These are phyloP conservation scores for Aethes cnicana DNA, from an alignment of 2,888 invertebrate species.

Conservation along the genomic window DNA sequence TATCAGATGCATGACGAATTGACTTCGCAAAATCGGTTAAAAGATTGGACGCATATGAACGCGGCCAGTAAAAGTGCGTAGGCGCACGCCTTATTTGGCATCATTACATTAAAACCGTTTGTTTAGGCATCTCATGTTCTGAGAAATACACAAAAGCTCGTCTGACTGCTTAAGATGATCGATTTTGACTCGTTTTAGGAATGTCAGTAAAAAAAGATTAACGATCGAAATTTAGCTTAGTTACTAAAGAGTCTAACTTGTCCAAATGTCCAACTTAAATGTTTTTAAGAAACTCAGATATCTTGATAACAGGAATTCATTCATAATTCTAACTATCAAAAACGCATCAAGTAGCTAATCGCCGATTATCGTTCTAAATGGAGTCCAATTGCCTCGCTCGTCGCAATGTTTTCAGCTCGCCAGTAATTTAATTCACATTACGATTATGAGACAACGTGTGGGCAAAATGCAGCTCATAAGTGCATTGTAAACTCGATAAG, in stretches of 20 bases:
- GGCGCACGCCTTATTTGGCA: conserved; percentile 23
- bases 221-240: neutral
- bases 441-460: conserved; percentile 70
- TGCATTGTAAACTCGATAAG: conserved; percentile 79
- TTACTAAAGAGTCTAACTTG: too few species aligned
- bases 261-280: too few species aligned
- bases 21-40: conserved; percentile 13
- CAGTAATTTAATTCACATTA: conserved; percentile 73
- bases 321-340: conserved; percentile 6
- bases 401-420: conserved; percentile 51
- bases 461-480: conserved; percentile 73
- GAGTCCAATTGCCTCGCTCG: conserved; percentile 21
- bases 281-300: neutral
- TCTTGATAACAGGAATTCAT: neutral
- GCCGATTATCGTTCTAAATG: conserved; percentile 26
- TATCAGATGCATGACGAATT: conserved; percentile 24
- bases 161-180: conserved; percentile 10
- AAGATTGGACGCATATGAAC: conserved; percentile 15
- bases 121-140: conserved; percentile 12
- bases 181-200: conserved; percentile 9
- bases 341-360: conserved; percentile 14
- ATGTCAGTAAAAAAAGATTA: neutral
- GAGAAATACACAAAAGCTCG: conserved; percentile 17
- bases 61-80: conserved; percentile 29
- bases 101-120: conserved; percentile 20